Evolutionary conservation across 2,797 vertebrate species (phyloP), one percentile per base, ranked within the genome.

Genomic region (Acanthiza pusilla): DNA sequence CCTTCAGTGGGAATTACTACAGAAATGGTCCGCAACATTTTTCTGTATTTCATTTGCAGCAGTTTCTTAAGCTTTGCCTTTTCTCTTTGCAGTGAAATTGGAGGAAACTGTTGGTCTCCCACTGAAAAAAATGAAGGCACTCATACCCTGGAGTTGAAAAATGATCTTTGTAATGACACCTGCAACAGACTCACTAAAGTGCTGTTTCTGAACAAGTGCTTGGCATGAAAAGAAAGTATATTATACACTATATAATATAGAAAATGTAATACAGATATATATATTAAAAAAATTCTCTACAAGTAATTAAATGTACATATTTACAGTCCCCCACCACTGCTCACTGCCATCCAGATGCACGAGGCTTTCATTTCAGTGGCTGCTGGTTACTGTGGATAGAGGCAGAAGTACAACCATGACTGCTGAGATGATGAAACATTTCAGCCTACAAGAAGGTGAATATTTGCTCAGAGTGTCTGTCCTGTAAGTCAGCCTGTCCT

Each of bases 1-100:
- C 70, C 93, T 96, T 88, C 63, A 71, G 83, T 29, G 66, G 76
- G 92, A 96, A 92, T 88, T 88, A 85, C 84, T 85, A 25, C 48
- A 84, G 55, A 89, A 92, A 93, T 53, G 17, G 67, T 85, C 82
- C 57, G 47, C 76, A 85, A 30, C 26, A 19, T 16, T 80, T 81
- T 60, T 65, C 68, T 91, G 16, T 40, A 19, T 83, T 84, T 84
- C 47, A 38, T 81, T 75, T 81, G 73, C 38, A 50, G 36, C 65
- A 72, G 89, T 71, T 91, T 58, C 0, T 0, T 51, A 85, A 36
- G 53, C n/a, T 88, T 84, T 80, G 42, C 47, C 36, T 38, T 81
- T 81, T 72, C 54, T 62, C 27, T 80, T 70, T 70, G 27, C 82
- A 47, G 48, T 79, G 73, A 81, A 92, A 84, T 70, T 8, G 12